Evolutionary conservation across 2,888 invertebrate species (phyloP), one percentile per base, ranked within the genome.

Genomic region (Habroteleia sp.): DNA sequence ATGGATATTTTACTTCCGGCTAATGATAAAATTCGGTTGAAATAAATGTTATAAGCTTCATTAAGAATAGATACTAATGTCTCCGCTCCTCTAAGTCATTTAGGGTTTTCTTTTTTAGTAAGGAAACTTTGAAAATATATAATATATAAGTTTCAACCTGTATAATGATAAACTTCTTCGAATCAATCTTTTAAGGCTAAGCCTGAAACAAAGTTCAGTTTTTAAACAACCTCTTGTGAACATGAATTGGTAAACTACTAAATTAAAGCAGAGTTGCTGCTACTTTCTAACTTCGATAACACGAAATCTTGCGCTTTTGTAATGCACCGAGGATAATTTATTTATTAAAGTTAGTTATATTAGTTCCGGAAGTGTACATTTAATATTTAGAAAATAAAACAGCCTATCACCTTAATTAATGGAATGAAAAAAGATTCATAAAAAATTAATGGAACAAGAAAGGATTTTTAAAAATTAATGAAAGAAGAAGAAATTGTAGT

Each of bases 191-290:
- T 42, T 23, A n/a, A 42, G 42, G 6, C 23, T 10, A 11, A 42
- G 20, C 13, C 2, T 5, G 46, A 8, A 54, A 20, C 35, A 27
- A 60, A 48, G 31, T 66, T 46, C 8, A 35, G 16, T 52, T 35
- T 13, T 14, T 39, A 42, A 60, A 68, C 37, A 46, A 66, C 56
- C 31, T 16, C 35, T 42, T 27, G 33, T 44, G 29, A 52, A 68
- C 54, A 62, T 16, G 54, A 29, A 54, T 66, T 39, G 39, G 54
- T 74, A 74, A 74, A 54, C 74, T 68, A 74, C 46, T 74, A 74
- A 68, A 74, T 74, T 74, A 54, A 50, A 62, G 62, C 37, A 1
- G 37, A 37, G 16, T 37, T 60, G 35, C 37, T 14, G 20, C 39
- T 31, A 52, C 39, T 42, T 54, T 54, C 46, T 11, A 50, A 29